A percentile compares a stretch with the other conserved stretches of the same genome.
Conservation (phyloP, 2,797 vertebrate species). For the Lithobates sylvaticus region DNA sequence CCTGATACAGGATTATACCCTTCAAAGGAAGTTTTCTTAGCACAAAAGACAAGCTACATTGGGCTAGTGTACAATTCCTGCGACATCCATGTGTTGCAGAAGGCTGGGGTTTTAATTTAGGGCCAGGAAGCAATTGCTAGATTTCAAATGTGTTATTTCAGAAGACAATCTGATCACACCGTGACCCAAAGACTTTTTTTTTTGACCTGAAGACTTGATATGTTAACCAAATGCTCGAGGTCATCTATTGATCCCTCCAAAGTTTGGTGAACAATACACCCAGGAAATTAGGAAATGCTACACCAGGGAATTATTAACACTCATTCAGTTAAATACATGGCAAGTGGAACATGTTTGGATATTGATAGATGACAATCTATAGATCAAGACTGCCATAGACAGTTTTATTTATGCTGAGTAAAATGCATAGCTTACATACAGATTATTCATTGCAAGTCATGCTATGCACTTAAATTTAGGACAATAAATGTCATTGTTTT, state of each 20-base stretch:
- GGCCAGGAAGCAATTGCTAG: slow-evolving; percentile 22
- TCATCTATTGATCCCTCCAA: slow-evolving; percentile 55
- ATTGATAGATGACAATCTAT: slow-evolving; percentile 35
- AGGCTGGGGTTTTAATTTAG: slow-evolving; percentile 28
- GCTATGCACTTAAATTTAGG: background rate
- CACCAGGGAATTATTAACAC: slow-evolving; percentile 48
- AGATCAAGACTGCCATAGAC: background rate
- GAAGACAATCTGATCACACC: slow-evolving; percentile 11
- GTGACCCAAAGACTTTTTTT: background rate
- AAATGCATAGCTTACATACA: background rate
- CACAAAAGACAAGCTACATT: slow-evolving; percentile 5
- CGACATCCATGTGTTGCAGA: slow-evolving; percentile 6
- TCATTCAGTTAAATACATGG: slow-evolving; percentile 30
- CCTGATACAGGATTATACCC: slow-evolving; percentile 44
- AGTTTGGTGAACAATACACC: slow-evolving; percentile 50
- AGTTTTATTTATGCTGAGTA: background rate
- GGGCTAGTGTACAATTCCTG: slow-evolving; percentile 19
- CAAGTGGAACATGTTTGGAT: background rate
- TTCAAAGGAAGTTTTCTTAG: slow-evolving; percentile 49
- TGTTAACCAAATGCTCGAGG: slow-evolving; percentile 35
- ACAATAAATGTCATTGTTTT: background rate
- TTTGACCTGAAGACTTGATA: background rate
- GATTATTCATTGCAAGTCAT: background rate
- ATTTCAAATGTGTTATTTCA: slow-evolving; percentile 25
- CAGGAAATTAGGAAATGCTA: slow-evolving; percentile 50